phyloP scores from a whole-genome alignment of 1,140 invertebrate species.

The Cepaea nemoralis region DNA sequence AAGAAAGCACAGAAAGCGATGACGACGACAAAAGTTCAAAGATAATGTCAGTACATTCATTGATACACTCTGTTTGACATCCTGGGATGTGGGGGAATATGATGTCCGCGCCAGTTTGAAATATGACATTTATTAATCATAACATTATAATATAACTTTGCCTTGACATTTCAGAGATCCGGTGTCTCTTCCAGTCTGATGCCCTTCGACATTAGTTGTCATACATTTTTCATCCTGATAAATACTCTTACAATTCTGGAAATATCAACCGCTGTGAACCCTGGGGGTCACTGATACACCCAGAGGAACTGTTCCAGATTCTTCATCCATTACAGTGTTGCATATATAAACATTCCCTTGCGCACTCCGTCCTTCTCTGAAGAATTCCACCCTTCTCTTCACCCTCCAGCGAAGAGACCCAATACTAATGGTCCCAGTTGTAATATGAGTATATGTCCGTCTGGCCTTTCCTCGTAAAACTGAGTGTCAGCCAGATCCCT shows the following conservation, averaged over 20 bases:
- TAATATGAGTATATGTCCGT: too few species aligned
- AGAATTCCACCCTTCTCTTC: too few species aligned
- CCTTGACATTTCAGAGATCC: background rate
- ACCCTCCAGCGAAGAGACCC: too few species aligned
- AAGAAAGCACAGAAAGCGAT: too few species aligned
- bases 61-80: background rate
- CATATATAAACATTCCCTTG: conserved; percentile 4
- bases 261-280: background rate
- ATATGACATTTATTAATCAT: too few species aligned
- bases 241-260: background rate
- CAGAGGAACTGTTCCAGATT: background rate
- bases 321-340: background rate
- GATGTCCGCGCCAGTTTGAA: too few species aligned
- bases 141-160: background rate
- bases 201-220: background rate
- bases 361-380: too few species aligned
- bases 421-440: too few species aligned
- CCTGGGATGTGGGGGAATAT: background rate
- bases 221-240: background rate
- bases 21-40: too few species aligned
- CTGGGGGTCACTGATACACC: background rate
- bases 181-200: background rate
- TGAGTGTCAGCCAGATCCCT: too few species aligned
- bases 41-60: too few species aligned
- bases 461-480: too few species aligned